Conservation (phyloP, 1,140 invertebrate genomes). For the Diorhabda elongata region DNA sequence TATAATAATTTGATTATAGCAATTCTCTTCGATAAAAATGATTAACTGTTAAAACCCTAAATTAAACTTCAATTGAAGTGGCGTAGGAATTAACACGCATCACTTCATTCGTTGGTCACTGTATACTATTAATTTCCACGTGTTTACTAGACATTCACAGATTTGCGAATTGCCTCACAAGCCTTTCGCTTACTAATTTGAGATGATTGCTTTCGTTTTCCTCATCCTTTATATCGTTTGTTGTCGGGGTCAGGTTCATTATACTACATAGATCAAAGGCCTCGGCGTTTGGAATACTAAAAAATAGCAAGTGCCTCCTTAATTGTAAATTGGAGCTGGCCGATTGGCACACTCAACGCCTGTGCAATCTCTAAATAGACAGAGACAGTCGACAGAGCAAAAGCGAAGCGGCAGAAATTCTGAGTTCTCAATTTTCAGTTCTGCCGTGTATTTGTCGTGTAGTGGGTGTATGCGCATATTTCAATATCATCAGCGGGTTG, state of each 20-base stretch:
- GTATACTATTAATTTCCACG: too few species aligned
- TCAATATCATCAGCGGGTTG: neutral
- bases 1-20: too few species aligned
- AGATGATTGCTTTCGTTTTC: neutral
- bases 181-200: neutral
- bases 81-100: too few species aligned
- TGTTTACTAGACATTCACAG: too few species aligned
- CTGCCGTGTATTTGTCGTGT: neutral
- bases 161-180: too few species aligned
- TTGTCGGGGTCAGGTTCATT: neutral
- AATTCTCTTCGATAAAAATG: too few species aligned
- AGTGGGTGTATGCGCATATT: neutral
- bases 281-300: neutral
- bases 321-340: neutral
- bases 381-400: neutral
- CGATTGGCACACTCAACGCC: conserved; percentile 1
- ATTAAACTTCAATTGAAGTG: too few species aligned
- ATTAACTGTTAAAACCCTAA: too few species aligned
- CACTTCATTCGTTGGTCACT: too few species aligned
- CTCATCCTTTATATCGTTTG: neutral
- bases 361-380: neutral
- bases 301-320: neutral
- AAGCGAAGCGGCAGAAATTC: neutral
- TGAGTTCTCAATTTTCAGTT: neutral
- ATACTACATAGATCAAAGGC: neutral